These are phyloP conservation scores for Mamestra configurata DNA, from an alignment of 1,140 invertebrate genomes.

Conservation along the genomic window DNA sequence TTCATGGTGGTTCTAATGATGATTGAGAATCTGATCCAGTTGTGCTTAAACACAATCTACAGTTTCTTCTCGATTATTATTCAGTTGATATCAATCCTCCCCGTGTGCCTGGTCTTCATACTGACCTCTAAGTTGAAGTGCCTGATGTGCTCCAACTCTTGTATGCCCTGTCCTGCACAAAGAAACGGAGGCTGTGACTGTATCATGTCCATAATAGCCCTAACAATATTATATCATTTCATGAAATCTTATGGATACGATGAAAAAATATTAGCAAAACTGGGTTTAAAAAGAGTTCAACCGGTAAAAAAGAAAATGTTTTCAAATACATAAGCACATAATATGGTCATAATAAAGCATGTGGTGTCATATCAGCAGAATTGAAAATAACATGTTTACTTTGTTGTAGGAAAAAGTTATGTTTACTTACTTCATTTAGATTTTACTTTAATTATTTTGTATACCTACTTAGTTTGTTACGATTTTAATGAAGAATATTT, in stretches of 20 bases:
- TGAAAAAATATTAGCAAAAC: background rate
- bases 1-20: conserved; percentile 6
- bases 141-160: conserved; percentile 2
- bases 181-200: background rate
- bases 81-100: conserved; percentile 29
- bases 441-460: no score
- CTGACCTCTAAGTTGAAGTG: conserved; percentile 16
- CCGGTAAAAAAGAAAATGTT: background rate
- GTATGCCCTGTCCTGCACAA: background rate
- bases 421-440: no score
- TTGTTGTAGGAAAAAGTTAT: no score
- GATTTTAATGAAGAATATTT: no score
- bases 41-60: background rate
- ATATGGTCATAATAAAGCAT: no score
- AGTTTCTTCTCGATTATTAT: conserved; percentile 18
- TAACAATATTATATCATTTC: background rate
- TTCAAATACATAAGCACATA: no score
- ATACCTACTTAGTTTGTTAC: no score
- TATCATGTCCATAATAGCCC: background rate
- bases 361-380: no score
- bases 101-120: conserved; percentile 20
- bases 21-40: conserved; percentile 25
- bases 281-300: background rate
- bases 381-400: background rate
- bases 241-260: background rate